Conservation (phyloP, 2,113 vertebrate species). For the Pseudorasbora parva region DNA sequence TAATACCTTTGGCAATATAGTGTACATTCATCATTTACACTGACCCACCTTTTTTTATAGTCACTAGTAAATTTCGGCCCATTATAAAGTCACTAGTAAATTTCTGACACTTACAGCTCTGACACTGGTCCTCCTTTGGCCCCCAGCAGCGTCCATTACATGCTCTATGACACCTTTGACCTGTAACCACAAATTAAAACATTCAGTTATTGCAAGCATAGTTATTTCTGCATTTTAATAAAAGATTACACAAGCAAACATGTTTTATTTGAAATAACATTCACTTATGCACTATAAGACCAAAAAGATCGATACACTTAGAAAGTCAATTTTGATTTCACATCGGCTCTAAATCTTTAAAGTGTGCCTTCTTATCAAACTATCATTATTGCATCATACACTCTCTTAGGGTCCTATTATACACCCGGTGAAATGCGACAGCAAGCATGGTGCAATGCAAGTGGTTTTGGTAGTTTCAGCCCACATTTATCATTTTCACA, state of each 20-base stretch:
- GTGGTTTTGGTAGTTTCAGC: too few species aligned
- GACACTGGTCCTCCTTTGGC: slow-evolving; percentile 90
- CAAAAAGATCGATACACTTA: neutral
- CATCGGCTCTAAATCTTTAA: neutral
- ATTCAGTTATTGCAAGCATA: neutral
- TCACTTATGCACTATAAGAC: neutral
- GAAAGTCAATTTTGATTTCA: neutral
- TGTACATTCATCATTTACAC: neutral
- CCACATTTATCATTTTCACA: too few species aligned
- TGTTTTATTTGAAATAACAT: neutral
- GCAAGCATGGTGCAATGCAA: too few species aligned
- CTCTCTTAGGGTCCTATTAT: too few species aligned
- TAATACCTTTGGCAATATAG: too few species aligned
- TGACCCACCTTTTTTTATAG: neutral
- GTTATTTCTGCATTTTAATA: neutral
- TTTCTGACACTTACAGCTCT: slow-evolving; percentile 86
- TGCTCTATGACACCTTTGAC: slow-evolving; percentile 91
- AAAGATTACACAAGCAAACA: neutral
- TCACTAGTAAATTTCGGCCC: neutral
- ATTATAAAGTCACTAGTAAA: neutral
- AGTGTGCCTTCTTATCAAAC: neutral
- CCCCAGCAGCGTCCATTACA: slow-evolving; percentile 97
- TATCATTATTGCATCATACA: neutral
- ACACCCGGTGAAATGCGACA: too few species aligned
- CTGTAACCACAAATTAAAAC: slow-evolving; percentile 66